Base-by-base conservation (phyloP, 2,888 invertebrate genomes). In the Drosophila sordidula region DNA sequence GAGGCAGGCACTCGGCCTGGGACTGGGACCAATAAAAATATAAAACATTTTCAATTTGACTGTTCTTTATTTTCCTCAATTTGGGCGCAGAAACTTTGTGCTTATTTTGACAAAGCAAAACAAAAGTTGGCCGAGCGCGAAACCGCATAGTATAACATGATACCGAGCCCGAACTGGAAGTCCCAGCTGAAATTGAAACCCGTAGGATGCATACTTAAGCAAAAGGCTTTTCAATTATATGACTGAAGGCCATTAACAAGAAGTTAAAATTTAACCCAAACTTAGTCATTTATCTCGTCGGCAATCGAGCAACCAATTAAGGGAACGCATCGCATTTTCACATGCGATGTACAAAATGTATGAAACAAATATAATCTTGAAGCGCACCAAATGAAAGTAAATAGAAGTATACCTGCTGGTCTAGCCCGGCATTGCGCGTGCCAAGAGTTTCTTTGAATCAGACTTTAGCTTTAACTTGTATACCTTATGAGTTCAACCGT, bases 21-120 rank as follows among this genome's bases (percentile, higher is more conserved):
- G 4, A 42, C 42, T 54, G 54, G 44, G 18, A 56, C 29, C 52
- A 78, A 73, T 73, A 59, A 59, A 66, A 59, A 78, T 70, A 55
- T 44, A 58, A 51, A 71, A 68, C 63, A 78, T 86, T 88, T 78
- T 82, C 87, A 82, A 89, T 87, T 82, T 84, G 78, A 42, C n/a
- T 26, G 32, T 18, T 18, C 18, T 18, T n/a, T 9, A 14, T 18
- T 18, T 11, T 16, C 9, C 6, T 6, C 6, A 11, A 12, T 64
- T 63, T 64, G 65, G 50, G 25, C 49, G 45, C 47, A 44, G 42
- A 80, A 86, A 87, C 61, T 73, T 89, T 55, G 68, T 78, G 52
- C 85, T 73, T 59, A 80, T 87, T 87, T 84, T 70, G 77, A 82
- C 47, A 69, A 69, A 79, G 68, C 80, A 80, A 76, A 74, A 61